Evolutionary conservation across 2,888 invertebrate species (phyloP), one percentile per base, ranked within the genome.

Genomic region (Chesias legatella): DNA sequence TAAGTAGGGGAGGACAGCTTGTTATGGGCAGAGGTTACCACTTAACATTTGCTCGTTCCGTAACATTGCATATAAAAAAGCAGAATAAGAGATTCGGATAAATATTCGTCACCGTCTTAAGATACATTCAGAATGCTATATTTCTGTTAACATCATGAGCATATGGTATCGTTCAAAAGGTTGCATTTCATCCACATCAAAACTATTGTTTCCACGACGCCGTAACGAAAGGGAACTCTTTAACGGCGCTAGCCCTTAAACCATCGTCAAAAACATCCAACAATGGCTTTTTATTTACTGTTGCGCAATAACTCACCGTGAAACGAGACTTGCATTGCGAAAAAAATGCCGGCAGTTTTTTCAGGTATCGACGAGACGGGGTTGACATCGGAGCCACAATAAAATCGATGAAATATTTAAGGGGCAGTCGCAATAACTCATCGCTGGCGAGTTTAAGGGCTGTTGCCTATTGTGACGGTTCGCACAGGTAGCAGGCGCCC

Each of bases 371-470:
- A 67, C 83, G 81, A 79, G 85, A 85, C 85, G 66, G 63, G 73
- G 81, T 81, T 85, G 86, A 86, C 88, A 86, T 78, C 63, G 86
- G 88, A 83, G 88, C 86, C 86, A 81, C 74, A 85, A 88, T 88
- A 88, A 88, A 88, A 85, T 86, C 83, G 80, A 85, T 88, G 86
- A 88, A 82, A 83, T 86, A 88, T 88, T 78, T 74, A 70, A 73
- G 76, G 80, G 81, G 70, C 74, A 70, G 71, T 63, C 53, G 58
- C 63, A 63, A 76, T 84, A 81, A 83, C 67, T 84, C 83, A 82
- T 77, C 75, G 76, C 54, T 60, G 69, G 61, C 55, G 57, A 67
- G 61, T 66, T 67, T 65, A 67, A 69, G 65, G 62, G 55, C 53
- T 61, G 56, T 50, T 17, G 53, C 55, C 74, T 73, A 71, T 76